Base-by-base conservation (phyloP, 2,797 vertebrate genomes). In the Melanotaenia maccullochi region DNA sequence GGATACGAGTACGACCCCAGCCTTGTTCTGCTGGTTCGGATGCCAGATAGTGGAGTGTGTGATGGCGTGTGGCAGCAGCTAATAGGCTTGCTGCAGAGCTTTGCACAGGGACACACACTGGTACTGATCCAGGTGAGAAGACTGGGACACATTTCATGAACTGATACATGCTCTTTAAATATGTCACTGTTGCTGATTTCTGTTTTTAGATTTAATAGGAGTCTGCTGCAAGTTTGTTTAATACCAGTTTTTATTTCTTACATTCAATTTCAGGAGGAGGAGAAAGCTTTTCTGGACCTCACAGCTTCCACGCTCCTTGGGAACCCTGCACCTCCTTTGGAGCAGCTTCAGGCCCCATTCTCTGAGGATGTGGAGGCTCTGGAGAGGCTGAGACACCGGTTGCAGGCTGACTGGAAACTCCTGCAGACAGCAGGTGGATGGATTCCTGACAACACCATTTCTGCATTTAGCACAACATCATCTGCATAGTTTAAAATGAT, bases 1-100 rank as follows among this genome's bases (percentile, higher is more conserved):
- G 94, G 85, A 0, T 95, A 95, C 16, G 81, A 93, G 82, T 94
- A 87, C 25, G 68, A 93, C 75, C 94, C 95, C 0, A 55, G 79
- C 25, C 81, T 95, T 73, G 93, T 95, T 20, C 65, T 95, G 61
- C 30, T 92, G 85, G 88, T 80, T 0, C 77, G 76, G 28, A 71
- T n/a, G 49, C 57, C 87, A 1, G 75, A 62, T 4, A 73, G 74
- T 9, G 66, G 65, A 6, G 40, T 91, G 24, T 52, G 47, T 33
- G 77, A 85, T 32, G n/a, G 55, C 0, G 49, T 75, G 38, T 94
- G 93, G 94, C 90, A 85, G 12, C 94, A 95, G 4, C 79, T 95
- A 4, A 90, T 68, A 3, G 76, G 88, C 16, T 79, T 95, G 20
- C 85, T 95, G 54, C 93, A 89, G 81, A 88, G 93, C 18, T 79